Evolutionary conservation across 2,888 invertebrate species (phyloP).

Genomic region (Rhagophthalmus giganteus): DNA sequence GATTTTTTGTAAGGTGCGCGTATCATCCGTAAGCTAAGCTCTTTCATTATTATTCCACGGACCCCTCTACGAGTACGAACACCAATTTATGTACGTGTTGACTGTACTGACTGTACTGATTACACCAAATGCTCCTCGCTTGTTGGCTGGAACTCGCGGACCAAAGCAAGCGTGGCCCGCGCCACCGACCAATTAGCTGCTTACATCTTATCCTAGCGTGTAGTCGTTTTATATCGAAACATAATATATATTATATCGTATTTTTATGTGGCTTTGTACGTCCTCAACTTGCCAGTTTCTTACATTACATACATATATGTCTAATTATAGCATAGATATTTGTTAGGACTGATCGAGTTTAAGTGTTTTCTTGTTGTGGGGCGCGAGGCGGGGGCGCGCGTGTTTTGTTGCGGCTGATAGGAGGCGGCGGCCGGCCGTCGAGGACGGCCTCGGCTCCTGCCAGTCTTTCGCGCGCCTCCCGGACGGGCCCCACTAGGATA

Average conservation of each 20-base stretch:
- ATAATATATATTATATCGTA: constrained; percentile 48
- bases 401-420: constrained; percentile 50
- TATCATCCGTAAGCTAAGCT: constrained; percentile 37
- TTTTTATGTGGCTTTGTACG: constrained; percentile 55
- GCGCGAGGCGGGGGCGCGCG: constrained; percentile 47
- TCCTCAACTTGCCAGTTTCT: constrained; percentile 43
- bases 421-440: constrained; percentile 20
- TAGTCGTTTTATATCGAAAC: constrained; percentile 56
- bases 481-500: constrained; percentile 29
- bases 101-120: constrained; percentile 52
- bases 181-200: constrained; percentile 52
- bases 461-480: constrained; percentile 36
- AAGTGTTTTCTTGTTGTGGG: constrained; percentile 55
- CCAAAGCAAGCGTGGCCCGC: constrained; percentile 52
- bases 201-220: constrained; percentile 51
- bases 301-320: constrained; percentile 27
- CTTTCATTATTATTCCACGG: constrained; percentile 34
- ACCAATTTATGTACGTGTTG: constrained; percentile 50
- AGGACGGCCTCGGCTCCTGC: no score
- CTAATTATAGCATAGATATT: constrained; percentile 41
- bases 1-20: constrained; percentile 36
- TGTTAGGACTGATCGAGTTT: constrained; percentile 54
- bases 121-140: constrained; percentile 53
- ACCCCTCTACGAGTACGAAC: constrained; percentile 43
- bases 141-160: constrained; percentile 56